A percentile compares a stretch with the other conserved stretches of the same genome.
Conservation (phyloP, 2,113 vertebrate genomes). For the Chionomys nivalis region DNA sequence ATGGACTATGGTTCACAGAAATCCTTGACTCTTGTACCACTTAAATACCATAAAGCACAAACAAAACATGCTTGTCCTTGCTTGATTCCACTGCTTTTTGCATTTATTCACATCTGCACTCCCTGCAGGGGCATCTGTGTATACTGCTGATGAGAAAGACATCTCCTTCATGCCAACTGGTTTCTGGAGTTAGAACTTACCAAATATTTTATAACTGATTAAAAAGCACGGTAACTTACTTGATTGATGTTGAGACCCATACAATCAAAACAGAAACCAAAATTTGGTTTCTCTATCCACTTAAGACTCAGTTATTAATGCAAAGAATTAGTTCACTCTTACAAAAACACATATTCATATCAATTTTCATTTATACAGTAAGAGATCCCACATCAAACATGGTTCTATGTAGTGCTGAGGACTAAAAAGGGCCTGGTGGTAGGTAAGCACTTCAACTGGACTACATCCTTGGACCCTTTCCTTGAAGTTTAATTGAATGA, state of each 20-base stretch:
- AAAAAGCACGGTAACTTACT: slow-evolving; percentile 20
- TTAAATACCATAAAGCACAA: background rate
- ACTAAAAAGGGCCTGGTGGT: background rate
- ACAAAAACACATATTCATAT: background rate
- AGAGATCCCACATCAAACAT: background rate
- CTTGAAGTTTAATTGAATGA: slow-evolving; percentile 32
- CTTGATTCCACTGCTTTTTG: background rate
- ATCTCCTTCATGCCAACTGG: background rate
- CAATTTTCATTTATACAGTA: slow-evolving; percentile 36
- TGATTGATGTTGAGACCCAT: background rate
- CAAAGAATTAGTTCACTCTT: slow-evolving; percentile 33
- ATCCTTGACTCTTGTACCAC: background rate
- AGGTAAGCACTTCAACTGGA: background rate
- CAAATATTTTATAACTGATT: slow-evolving; percentile 29
- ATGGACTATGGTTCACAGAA: background rate
- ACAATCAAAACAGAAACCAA: slow-evolving; percentile 9
- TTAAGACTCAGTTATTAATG: slow-evolving; percentile 4
- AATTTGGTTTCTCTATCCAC: slow-evolving; percentile 9
- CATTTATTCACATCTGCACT: background rate
- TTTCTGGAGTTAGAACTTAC: slow-evolving; percentile 25
- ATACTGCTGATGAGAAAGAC: background rate
- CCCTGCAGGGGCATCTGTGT: background rate
- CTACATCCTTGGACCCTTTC: background rate
- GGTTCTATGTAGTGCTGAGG: background rate
- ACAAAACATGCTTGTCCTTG: slow-evolving; percentile 14